Conservation (phyloP, 2,113 vertebrate genomes). For the Melanocharis versteri region DNA sequence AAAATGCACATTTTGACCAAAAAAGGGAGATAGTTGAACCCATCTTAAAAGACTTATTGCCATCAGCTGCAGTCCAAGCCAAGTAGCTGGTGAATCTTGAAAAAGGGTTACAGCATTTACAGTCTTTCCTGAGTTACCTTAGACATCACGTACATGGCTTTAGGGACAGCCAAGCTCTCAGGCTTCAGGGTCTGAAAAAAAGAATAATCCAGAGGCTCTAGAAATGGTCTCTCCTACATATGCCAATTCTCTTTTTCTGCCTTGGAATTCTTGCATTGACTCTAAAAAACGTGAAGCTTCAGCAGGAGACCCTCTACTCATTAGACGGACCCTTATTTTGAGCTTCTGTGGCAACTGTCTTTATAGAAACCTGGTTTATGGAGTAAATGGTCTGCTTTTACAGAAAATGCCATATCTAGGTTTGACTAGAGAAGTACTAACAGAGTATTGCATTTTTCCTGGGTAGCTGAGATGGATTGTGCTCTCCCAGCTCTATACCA, state of each 20-base stretch:
- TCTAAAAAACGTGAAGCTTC: not conserved
- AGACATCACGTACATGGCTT: not conserved
- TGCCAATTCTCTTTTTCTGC: not conserved
- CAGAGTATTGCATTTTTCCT: not conserved
- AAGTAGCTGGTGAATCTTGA: not conserved
- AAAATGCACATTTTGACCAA: not conserved
- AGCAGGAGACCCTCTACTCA: accelerated
- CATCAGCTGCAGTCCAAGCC: not conserved
- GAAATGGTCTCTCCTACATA: accelerated
- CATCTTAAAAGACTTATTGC: not conserved
- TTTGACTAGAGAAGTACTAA: not conserved
- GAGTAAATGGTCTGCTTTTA: not conserved
- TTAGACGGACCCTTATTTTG: not conserved
- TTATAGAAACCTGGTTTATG: not conserved
- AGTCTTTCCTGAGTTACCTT: not conserved
- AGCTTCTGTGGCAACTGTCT: not conserved
- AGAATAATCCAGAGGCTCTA: not conserved
- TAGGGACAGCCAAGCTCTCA: not conserved
- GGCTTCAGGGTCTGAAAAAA: not conserved
- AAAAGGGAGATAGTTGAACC: not conserved
- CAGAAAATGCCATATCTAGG: too few relatives aligned
- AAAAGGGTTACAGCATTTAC: not conserved
- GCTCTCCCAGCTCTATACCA: not conserved
- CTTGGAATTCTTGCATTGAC: not conserved
- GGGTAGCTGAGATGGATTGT: not conserved